Conservation (phyloP, 2,888 invertebrate genomes). For the Lithophane semibrunnea region DNA sequence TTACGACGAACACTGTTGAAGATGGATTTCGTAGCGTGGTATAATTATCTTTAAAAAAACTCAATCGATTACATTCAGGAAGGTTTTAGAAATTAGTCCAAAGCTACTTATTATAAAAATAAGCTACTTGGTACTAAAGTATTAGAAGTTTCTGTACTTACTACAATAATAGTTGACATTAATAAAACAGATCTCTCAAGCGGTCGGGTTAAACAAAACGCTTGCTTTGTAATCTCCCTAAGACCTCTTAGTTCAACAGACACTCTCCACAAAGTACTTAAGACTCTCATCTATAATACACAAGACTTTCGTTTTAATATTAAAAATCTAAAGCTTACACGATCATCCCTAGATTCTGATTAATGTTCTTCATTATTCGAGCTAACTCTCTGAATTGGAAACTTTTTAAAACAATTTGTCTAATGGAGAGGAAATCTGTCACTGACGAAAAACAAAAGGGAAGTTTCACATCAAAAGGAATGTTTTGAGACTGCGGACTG, state of each 20-base stretch:
- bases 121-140: neutral
- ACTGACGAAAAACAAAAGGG: conserved; percentile 75
- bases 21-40: too few relatives aligned
- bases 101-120: neutral
- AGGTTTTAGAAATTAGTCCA: neutral
- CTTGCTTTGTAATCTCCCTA: conserved; percentile 3
- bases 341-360: conserved; percentile 68
- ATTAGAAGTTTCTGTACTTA: neutral
- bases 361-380: conserved; percentile 73
- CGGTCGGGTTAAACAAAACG: conserved; percentile 1
- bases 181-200: conserved; percentile 2
- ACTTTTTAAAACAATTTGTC: conserved; percentile 82
- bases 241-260: conserved; percentile 14
- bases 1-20: neutral
- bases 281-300: conserved; percentile 31
- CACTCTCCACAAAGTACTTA: conserved; percentile 18
- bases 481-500: conserved; percentile 60
- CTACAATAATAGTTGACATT: neutral
- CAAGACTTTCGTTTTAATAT: conserved; percentile 43
- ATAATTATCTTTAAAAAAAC: neutral
- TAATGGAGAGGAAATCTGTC: conserved; percentile 82
- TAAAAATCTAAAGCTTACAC: conserved; percentile 46
- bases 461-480: conserved; percentile 79
- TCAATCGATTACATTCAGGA: neutral
- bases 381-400: conserved; percentile 73